A percentile compares a stretch with the other conserved stretches of the same genome.
These are phyloP conservation scores for Pycnomerus fuliginosus DNA, from an alignment of 2,888 invertebrate genomes.

Conservation along the genomic window DNA sequence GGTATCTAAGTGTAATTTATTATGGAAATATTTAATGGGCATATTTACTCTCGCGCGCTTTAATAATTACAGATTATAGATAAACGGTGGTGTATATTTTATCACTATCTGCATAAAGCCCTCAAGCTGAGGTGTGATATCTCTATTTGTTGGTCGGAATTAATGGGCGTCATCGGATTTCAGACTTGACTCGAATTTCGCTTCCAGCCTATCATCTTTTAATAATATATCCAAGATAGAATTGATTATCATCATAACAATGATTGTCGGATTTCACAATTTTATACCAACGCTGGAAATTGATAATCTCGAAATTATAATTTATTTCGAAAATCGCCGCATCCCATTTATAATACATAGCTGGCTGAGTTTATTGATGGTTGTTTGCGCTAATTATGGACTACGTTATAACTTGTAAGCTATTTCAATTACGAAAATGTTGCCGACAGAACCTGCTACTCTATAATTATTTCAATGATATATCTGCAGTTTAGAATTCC, in stretches of 20 bases:
- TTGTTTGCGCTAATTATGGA: too few relatives aligned
- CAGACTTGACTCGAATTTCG: constrained; percentile 17
- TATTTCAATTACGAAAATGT: constrained; percentile 7
- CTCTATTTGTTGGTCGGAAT: constrained; percentile 32
- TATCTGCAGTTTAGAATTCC: constrained; percentile 23
- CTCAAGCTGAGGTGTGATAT: constrained; percentile 24
- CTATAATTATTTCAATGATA: constrained; percentile 26
- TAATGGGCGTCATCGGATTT: constrained; percentile 31
- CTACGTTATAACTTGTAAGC: too few relatives aligned
- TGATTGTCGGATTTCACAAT: not conserved
- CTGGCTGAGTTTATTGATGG: too few relatives aligned
- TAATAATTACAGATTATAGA: constrained; percentile 23
- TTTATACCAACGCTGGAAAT: too few relatives aligned
- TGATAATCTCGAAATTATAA: too few relatives aligned
- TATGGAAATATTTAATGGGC: constrained; percentile 16
- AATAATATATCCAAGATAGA: constrained; percentile 23
- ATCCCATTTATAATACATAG: too few relatives aligned
- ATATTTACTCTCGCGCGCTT: constrained; percentile 14
- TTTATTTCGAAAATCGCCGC: too few relatives aligned
- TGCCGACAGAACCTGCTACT: constrained; percentile 10
- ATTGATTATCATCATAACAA: constrained; percentile 14
- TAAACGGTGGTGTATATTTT: constrained; percentile 19
- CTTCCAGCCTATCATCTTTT: constrained; percentile 18
- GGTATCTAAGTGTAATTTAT: too few relatives aligned
- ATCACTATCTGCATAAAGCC: constrained; percentile 24